A percentile compares a stretch with the other conserved stretches of the same genome.
Conservation (phyloP, 2,888 invertebrate species). For the Phyllotreta cruciferae region DNA sequence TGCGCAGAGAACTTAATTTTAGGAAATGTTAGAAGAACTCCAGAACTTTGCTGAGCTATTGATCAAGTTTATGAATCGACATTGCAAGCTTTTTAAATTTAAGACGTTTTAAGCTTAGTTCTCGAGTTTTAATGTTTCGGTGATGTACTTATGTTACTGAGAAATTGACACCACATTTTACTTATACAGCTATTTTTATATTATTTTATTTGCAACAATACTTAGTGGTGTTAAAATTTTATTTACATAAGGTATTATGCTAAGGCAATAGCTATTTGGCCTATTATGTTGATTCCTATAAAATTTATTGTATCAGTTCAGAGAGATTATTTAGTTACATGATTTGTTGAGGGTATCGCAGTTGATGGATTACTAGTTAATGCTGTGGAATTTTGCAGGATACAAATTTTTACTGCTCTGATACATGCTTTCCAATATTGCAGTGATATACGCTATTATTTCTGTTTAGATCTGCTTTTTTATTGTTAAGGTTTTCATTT, state of each 20-base stretch:
- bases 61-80: not conserved
- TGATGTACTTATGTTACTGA: not conserved
- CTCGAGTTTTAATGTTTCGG: conserved; percentile 12
- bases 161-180: too few species aligned
- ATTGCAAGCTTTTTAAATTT: conserved; percentile 15
- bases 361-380: not conserved
- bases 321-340: too few species aligned
- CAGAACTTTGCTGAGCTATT: conserved; percentile 13
- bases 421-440: conserved; percentile 17
- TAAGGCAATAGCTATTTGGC: conserved; percentile 20
- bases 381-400: conserved; percentile 4
- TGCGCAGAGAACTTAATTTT: conserved; percentile 3
- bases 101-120: conserved; percentile 16
- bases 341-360: too few species aligned
- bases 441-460: conserved; percentile 31
- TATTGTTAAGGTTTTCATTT: conserved; percentile 29
- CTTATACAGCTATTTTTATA: too few species aligned
- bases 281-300: conserved; percentile 22
- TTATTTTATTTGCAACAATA: too few species aligned
- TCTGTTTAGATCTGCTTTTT: conserved; percentile 19
- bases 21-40: conserved; percentile 3
- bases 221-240: too few species aligned
- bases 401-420: conserved; percentile 1
- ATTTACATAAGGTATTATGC: conserved; percentile 11
- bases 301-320: conserved; percentile 11